phyloP scores from a whole-genome alignment of 2,888 invertebrate species.

The Rhagophthalmus giganteus region DNA sequence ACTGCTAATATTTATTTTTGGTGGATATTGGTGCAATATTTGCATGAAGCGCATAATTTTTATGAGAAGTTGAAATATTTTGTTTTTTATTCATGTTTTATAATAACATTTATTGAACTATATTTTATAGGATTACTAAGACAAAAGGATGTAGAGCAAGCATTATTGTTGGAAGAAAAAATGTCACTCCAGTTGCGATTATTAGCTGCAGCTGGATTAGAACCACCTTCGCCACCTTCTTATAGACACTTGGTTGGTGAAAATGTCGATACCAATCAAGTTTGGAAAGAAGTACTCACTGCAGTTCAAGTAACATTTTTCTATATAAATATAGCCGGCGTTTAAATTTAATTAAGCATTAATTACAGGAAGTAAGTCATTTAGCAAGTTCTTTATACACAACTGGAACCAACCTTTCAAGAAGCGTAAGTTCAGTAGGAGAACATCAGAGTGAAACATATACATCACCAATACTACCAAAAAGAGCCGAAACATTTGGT shows the following conservation, averaged over 20 bases:
- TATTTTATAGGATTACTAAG: constrained; percentile 71
- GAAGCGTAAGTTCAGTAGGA: constrained; percentile 92
- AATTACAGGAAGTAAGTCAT: constrained; percentile 69
- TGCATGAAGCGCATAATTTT: neutral
- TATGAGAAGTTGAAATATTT: neutral
- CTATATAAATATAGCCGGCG: too few relatives aligned
- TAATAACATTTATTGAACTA: neutral
- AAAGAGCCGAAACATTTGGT: constrained; percentile 94
- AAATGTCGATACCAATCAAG: constrained; percentile 73
- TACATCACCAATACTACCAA: constrained; percentile 83
- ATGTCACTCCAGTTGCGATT: constrained; percentile 81
- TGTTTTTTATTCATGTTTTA: constrained; percentile 1
- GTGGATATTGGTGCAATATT: too few relatives aligned
- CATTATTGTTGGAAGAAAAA: constrained; percentile 84
- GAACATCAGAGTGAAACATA: constrained; percentile 87
- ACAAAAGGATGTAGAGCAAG: constrained; percentile 86
- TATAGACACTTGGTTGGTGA: constrained; percentile 79
- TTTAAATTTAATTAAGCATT: neutral
- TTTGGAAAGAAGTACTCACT: constrained; percentile 81
- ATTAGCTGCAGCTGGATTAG: constrained; percentile 69
- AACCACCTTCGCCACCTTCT: constrained; percentile 66
- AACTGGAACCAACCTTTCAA: constrained; percentile 77
- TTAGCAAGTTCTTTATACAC: constrained; percentile 74
- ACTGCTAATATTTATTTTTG: too few relatives aligned
- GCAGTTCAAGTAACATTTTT: constrained; percentile 67